Evolutionary conservation across 2,888 invertebrate genomes (phyloP).

Genomic region (Nemurella pictetii): DNA sequence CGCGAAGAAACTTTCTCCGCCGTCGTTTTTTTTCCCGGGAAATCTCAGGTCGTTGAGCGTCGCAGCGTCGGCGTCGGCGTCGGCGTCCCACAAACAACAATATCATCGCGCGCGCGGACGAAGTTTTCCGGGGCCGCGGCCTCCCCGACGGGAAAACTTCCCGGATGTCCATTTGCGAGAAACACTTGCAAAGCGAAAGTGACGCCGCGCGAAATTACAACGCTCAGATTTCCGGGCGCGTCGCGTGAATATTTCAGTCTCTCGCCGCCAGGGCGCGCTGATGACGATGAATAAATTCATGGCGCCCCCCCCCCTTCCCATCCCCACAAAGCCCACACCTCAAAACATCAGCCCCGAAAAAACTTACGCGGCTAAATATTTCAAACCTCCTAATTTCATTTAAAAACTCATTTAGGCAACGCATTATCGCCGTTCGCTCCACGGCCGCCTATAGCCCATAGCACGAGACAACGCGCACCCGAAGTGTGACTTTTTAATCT

Average conservation of each 20-base stretch:
- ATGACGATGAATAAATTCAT: background rate
- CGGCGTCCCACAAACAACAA: background rate
- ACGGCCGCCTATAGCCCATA: background rate
- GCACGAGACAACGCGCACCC: background rate
- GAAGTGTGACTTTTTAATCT: background rate
- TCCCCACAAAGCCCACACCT: background rate
- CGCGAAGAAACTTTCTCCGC: background rate
- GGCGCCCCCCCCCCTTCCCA: background rate
- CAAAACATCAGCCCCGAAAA: background rate
- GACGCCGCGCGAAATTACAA: background rate
- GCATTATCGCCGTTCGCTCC: background rate
- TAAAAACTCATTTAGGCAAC: background rate
- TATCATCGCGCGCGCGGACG: background rate
- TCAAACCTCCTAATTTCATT: background rate
- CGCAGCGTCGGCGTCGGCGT: background rate
- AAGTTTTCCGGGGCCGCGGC: background rate
- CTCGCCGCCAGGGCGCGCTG: background rate
- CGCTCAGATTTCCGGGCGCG: background rate
- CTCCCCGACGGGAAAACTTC: background rate
- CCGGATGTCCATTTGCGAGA: background rate
- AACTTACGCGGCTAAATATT: background rate
- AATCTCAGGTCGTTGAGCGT: conserved; percentile 5
- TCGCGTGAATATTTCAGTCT: background rate
- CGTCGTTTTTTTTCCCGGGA: conserved; percentile 7
- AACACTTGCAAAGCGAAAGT: background rate